Evolutionary conservation across 2,888 invertebrate species (phyloP), one percentile per base, ranked within the genome.

Genomic region (Tupiocoris notatus): DNA sequence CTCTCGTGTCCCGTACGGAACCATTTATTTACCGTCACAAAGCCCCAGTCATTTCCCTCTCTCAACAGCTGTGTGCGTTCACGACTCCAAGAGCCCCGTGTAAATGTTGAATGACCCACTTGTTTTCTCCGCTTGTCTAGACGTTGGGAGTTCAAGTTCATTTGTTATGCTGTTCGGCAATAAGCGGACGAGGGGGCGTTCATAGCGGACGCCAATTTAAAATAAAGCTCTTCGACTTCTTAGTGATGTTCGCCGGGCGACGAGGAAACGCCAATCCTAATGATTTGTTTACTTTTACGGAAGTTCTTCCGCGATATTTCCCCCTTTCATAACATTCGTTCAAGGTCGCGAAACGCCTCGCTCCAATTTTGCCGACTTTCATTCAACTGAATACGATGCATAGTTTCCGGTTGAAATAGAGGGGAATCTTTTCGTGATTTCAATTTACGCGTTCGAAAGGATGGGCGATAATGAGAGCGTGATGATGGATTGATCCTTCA

Each of bases 51-150:
- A 59, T 70, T 63, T 63, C 16, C 21, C 18, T 21, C 70, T 65
- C 70, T 24, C 24, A 59, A 57, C 70, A 70, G 70, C 70, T 70
- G 70, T 24, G 56, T 54, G 56, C 22, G 63, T 63, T 17, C 16
- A 21, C 16, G 16, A 17, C 63, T 63, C 63, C 20, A 3, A 17
- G 63, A 57, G 24, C 58, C 39, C 70, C 23, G 54, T 70, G 70
- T 59, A 70, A 70, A 70, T 70, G 70, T 70, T 70, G 70, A 70
- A 70, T 70, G 70, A 59, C 70, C 70, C 70, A 70, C 70, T 70
- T 70, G 70, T 70, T 70, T 25, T 39, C 39, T 39, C 59, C 22
- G 24, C 59, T 70, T 59, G 70, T 70, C 70, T 70, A 70, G 59
- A 59, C 70, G 58, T 12, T 12, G n/a, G n/a, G 70, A 68, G 68